A percentile compares a stretch with the other conserved stretches of the same genome.
These are phyloP conservation scores for Steromphala cineraria DNA, from an alignment of 2,888 invertebrate species.

Conservation along the genomic window DNA sequence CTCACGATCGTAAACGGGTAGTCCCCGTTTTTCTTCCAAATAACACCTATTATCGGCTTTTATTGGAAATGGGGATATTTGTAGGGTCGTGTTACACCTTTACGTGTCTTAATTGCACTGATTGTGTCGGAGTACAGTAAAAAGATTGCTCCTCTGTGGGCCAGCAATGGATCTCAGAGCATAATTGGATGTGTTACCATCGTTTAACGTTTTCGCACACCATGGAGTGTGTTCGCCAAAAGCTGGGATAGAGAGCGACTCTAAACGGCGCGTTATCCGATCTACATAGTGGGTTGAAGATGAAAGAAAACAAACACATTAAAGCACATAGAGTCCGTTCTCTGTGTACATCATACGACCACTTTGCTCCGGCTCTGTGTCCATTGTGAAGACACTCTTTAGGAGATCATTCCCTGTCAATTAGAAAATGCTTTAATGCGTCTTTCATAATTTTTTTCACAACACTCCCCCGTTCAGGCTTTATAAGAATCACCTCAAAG, in stretches of 20 bases:
- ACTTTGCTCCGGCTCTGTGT: not conserved
- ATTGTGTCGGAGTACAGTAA: not conserved
- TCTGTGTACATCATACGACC: not conserved
- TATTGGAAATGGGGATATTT: not conserved
- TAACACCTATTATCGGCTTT: not conserved
- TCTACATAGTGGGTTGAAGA: not conserved
- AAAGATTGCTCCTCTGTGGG: not conserved
- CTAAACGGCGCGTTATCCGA: not conserved
- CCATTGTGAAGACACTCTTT: not conserved
- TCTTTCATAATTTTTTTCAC: conserved; percentile 4
- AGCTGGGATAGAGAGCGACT: not conserved
- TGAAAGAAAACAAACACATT: not conserved
- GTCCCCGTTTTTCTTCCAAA: not conserved
- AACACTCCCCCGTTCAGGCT: not conserved
- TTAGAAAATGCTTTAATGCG: not conserved
- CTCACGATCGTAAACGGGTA: not conserved
- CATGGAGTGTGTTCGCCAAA: not conserved
- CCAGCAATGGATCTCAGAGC: not conserved
- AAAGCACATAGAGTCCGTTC: not conserved
- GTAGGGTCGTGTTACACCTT: not conserved
- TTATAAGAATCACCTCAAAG: not conserved
- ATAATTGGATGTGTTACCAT: not conserved
- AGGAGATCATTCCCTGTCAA: not conserved
- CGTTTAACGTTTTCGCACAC: not conserved
- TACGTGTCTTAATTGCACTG: not conserved